Percentiles rank a stretch among this genome's conserved stretches.
These are phyloP conservation scores for Empis stercorea DNA, from an alignment of 2,888 invertebrate species.

Conservation along the genomic window DNA sequence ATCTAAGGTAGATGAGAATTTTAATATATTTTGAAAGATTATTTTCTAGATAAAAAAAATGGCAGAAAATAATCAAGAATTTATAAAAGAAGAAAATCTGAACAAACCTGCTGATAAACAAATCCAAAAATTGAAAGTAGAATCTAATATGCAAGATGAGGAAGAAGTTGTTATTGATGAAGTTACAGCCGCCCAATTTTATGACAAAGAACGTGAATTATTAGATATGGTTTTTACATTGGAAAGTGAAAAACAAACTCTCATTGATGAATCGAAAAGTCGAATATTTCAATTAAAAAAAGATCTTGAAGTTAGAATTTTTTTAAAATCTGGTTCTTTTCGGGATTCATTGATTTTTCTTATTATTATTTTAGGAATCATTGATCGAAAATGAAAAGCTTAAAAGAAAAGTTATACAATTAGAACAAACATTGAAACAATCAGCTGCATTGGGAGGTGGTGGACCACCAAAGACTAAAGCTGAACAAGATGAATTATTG, in stretches of 20 bases:
- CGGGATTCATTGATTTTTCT: not conserved
- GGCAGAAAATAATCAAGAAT: too few species aligned
- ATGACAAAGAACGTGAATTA: conserved; percentile 24
- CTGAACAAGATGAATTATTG: conserved; percentile 38
- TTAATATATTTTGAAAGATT: too few species aligned
- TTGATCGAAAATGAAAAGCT: conserved; percentile 29
- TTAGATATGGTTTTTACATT: conserved; percentile 32
- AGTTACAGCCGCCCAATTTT: not conserved
- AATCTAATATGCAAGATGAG: not conserved
- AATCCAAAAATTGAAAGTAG: too few species aligned
- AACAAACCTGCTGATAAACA: too few species aligned
- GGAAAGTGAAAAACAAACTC: conserved; percentile 33
- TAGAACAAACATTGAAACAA: conserved; percentile 32
- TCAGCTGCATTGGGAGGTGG: conserved; percentile 31
- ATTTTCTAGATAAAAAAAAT: too few species aligned
- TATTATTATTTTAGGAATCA: conserved; percentile 21
- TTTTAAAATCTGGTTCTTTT: not conserved
- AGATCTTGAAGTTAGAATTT: conserved; percentile 28
- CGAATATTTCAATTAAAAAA: conserved; percentile 27
- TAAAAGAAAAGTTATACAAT: conserved; percentile 24
- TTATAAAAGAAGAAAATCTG: too few species aligned
- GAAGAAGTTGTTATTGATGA: not conserved
- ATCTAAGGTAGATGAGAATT: too few species aligned
- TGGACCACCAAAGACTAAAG: conserved; percentile 28
- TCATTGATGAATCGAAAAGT: conserved; percentile 31